Percentiles rank a stretch among this genome's conserved stretches.
phyloP scores from a whole-genome alignment of 2,888 invertebrate species.

The Perdita meconis region DNA sequence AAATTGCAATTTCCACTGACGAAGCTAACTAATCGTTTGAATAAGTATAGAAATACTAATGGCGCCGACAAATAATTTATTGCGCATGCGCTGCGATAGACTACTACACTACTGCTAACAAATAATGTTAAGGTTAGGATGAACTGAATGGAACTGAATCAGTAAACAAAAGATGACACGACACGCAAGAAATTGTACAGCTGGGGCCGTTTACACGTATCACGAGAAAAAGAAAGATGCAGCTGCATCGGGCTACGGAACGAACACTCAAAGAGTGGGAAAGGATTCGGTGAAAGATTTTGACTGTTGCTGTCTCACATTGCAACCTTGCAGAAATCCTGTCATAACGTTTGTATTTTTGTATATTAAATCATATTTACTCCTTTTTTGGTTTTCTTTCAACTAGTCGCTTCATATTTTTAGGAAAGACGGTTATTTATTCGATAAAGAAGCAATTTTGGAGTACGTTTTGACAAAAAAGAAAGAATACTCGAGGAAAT shows the following conservation, averaged over 20 bases:
- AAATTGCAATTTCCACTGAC: not conserved
- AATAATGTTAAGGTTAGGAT: constrained; percentile 10
- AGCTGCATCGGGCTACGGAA: constrained; percentile 96
- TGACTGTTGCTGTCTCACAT: constrained; percentile 98
- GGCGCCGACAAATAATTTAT: not conserved
- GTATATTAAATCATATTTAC: too few species aligned
- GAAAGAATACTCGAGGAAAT: constrained; percentile 93
- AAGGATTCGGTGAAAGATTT: constrained; percentile 98
- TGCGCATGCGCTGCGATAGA: not conserved
- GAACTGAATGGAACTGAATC: not conserved
- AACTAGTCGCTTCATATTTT: constrained; percentile 49
- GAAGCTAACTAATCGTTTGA: not conserved
- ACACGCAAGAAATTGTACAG: constrained; percentile 99
- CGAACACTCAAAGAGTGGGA: constrained; percentile 93
- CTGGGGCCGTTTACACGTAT: constrained; percentile 99
- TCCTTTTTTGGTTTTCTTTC: not conserved
- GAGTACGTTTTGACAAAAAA: constrained; percentile 98
- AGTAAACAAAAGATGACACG: constrained; percentile 89
- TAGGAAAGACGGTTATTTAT: constrained; percentile 95
- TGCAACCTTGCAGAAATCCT: constrained; percentile 98
- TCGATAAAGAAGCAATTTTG: constrained; percentile 98
- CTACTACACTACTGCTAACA: too few species aligned
- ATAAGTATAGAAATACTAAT: not conserved
- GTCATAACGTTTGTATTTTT: constrained; percentile 94
- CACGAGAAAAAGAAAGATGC: constrained; percentile 99